Conservation (phyloP, 2,888 invertebrate genomes). For the Epistrophe eligans region DNA sequence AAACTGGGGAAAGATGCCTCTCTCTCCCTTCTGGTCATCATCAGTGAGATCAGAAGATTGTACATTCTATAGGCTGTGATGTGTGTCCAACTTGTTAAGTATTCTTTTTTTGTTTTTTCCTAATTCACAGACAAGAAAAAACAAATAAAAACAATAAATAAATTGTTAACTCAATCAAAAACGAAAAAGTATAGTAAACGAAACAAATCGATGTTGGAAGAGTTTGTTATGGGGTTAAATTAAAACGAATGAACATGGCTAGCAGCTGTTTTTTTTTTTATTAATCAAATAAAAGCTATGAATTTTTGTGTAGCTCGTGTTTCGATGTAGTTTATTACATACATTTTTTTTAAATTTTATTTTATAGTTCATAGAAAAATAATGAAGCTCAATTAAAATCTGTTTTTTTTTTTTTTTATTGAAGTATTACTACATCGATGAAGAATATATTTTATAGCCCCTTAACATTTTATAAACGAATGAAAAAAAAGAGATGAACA, state of each 20-base stretch:
- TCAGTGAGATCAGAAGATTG: conserved; percentile 69
- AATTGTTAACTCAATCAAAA: conserved; percentile 60
- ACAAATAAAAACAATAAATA: conserved; percentile 25
- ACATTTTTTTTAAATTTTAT: conserved; percentile 26
- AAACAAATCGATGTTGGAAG: conserved; percentile 5
- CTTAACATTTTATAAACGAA: conserved; percentile 15
- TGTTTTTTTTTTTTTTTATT: not conserved
- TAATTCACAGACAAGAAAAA: conserved; percentile 63
- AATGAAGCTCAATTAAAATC: conserved; percentile 28
- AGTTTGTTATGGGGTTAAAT: conserved; percentile 24
- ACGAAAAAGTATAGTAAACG: conserved; percentile 13
- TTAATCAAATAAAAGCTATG: not conserved
- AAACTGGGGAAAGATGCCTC: not conserved
- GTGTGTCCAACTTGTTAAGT: conserved; percentile 75
- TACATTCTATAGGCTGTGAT: conserved; percentile 76
- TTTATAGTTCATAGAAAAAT: conserved; percentile 14
- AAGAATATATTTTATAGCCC: conserved; percentile 10
- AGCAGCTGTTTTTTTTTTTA: not conserved
- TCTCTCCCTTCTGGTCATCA: conserved; percentile 69
- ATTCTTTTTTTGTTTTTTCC: conserved; percentile 62
- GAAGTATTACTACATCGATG: conserved; percentile 37
- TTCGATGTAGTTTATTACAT: conserved; percentile 24
- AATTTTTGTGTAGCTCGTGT: not conserved
- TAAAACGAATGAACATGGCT: not conserved
- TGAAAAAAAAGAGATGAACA: conserved; percentile 12